phyloP scores from a whole-genome alignment of 2,888 invertebrate genomes.

The Mythimna lalbum region DNA sequence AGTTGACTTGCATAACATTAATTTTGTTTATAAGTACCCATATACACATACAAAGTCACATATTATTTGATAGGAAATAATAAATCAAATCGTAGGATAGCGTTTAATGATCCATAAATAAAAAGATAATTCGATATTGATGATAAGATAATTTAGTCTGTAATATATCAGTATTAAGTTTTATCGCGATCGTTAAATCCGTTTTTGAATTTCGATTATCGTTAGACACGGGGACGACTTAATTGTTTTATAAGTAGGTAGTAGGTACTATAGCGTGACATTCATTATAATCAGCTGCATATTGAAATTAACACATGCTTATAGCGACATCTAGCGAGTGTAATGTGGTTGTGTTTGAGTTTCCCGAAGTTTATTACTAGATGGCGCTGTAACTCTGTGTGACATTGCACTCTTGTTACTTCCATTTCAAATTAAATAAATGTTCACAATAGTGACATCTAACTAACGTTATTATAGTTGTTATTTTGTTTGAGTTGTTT shows the following conservation, averaged over 20 bases:
- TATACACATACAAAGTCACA: background rate
- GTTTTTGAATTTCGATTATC: constrained; percentile 29
- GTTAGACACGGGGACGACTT: constrained; percentile 8
- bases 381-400: constrained; percentile 13
- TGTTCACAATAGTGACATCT: background rate
- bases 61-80: constrained; percentile 17
- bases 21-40: background rate
- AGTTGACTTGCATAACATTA: constrained; percentile 3
- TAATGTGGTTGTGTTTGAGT: background rate
- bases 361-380: constrained; percentile 8
- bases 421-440: background rate
- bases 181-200: constrained; percentile 39
- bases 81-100: constrained; percentile 45
- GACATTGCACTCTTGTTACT: too few species aligned
- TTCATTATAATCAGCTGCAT: background rate
- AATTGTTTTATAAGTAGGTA: constrained; percentile 4
- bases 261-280: constrained; percentile 1
- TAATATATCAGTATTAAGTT: constrained; percentile 24
- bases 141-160: constrained; percentile 39
- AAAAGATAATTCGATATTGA: constrained; percentile 7
- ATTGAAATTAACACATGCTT: background rate
- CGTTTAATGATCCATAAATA: constrained; percentile 28
- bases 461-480: background rate
- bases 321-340: constrained; percentile 64
- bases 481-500: background rate